These are phyloP conservation scores for Amazona guildingii DNA, from an alignment of 2,113 vertebrate genomes.

Conservation along the genomic window DNA sequence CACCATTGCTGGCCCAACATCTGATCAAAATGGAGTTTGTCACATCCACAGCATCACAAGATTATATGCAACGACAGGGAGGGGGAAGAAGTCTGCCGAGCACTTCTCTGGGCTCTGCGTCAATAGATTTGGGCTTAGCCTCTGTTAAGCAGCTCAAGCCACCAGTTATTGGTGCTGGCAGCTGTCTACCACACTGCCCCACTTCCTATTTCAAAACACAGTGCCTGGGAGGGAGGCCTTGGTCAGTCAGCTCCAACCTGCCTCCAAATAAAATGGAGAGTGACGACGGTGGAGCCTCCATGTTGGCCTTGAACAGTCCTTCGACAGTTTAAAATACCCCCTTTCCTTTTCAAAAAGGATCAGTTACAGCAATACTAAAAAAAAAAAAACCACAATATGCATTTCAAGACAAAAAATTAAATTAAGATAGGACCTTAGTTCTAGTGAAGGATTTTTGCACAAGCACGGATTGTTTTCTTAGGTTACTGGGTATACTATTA, in stretches of 20 bases:
- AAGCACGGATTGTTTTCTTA: not conserved
- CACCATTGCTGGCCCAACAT: not conserved
- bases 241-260: not conserved
- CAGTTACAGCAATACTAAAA: not conserved
- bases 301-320: not conserved
- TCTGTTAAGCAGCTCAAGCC: constrained; percentile 69
- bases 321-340: not conserved
- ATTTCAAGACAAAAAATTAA: not conserved
- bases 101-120: constrained; percentile 63
- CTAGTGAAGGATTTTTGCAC: not conserved
- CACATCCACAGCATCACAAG: constrained; percentile 32
- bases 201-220: constrained; percentile 23
- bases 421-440: not conserved
- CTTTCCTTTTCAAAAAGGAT: not conserved
- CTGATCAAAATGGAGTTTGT: constrained; percentile 60
- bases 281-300: not conserved
- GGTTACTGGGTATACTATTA: not conserved
- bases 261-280: not conserved
- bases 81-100: constrained; percentile 58
- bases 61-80: constrained; percentile 72
- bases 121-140: constrained; percentile 80
- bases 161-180: constrained; percentile 42
- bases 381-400: not conserved
- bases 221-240: not conserved
- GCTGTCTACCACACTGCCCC: constrained; percentile 54